Conservation (phyloP, 1,140 invertebrate genomes). For the Oryctes rhinoceros region DNA sequence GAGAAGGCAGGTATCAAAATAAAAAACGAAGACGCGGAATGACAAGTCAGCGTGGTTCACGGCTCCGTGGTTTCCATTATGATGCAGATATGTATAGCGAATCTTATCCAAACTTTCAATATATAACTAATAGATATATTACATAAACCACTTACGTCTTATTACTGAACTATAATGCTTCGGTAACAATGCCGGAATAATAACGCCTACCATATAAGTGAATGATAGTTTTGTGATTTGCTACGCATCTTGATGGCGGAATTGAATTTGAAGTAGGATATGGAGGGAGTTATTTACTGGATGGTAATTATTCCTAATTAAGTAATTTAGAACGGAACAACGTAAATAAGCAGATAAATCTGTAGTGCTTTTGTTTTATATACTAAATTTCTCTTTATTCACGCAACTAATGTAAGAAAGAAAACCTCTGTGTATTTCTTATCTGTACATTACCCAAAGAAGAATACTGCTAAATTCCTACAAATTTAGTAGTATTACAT, state of each 20-base stretch:
- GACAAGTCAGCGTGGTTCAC: slow-evolving; percentile 55
- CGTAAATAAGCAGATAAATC: too few relatives aligned
- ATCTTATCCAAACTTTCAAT: slow-evolving; percentile 48
- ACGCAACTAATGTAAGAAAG: too few relatives aligned
- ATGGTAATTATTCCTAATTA: too few relatives aligned
- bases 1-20: slow-evolving; percentile 56
- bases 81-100: slow-evolving; percentile 48
- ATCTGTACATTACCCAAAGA: too few relatives aligned
- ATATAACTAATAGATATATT: slow-evolving; percentile 27
- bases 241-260: background rate
- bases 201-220: slow-evolving; percentile 18
- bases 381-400: too few relatives aligned
- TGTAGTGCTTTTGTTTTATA: too few relatives aligned
- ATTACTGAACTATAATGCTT: background rate
- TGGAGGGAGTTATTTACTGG: too few relatives aligned
- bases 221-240: slow-evolving; percentile 14
- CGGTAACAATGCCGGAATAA: background rate
- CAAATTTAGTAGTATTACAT: too few relatives aligned
- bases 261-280: background rate
- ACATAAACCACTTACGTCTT: slow-evolving; percentile 25
- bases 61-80: slow-evolving; percentile 55
- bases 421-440: too few relatives aligned
- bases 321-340: too few relatives aligned
- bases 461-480: too few relatives aligned
- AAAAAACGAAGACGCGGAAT: slow-evolving; percentile 55